Evolutionary conservation across 2,888 invertebrate species (phyloP).

Genomic region (Thera britannica): DNA sequence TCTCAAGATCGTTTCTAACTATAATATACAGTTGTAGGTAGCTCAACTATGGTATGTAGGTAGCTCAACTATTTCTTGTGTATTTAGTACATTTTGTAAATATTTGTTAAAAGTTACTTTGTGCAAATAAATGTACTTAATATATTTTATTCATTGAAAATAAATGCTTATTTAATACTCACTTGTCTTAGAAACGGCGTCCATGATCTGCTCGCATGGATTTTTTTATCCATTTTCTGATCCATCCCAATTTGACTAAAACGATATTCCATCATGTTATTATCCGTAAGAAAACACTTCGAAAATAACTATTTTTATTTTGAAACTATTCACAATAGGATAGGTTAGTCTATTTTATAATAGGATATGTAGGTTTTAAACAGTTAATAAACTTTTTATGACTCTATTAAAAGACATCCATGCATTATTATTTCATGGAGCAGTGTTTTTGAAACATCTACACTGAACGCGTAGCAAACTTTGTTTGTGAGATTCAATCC

Average conservation of each 20-base stretch:
- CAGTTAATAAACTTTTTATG: not conserved
- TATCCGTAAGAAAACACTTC: not conserved
- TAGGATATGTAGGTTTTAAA: not conserved
- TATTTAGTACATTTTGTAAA: no score
- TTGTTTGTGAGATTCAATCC: slow-evolving; percentile 9
- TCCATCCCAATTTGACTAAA: slow-evolving; percentile 38
- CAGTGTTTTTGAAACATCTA: slow-evolving; percentile 7
- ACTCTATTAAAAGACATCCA: not conserved
- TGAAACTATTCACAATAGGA: not conserved
- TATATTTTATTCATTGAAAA: no score
- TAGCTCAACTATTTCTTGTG: no score
- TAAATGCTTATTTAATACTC: not conserved
- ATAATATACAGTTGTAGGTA: no score
- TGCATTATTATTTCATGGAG: not conserved
- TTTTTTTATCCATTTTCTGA: slow-evolving; percentile 10
- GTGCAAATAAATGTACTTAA: no score
- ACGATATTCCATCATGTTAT: slow-evolving; percentile 28
- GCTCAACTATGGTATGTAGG: no score
- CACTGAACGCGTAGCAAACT: slow-evolving; percentile 8
- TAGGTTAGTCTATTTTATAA: no score
- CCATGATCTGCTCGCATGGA: slow-evolving; percentile 33
- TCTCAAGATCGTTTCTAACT: no score
- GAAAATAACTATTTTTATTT: not conserved
- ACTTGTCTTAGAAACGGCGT: slow-evolving; percentile 49
- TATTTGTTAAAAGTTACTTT: no score